Percentiles rank a stretch among this genome's conserved stretches.
Evolutionary conservation across 2,888 invertebrate species (phyloP).

Genomic region (Brachylomia viminalis): DNA sequence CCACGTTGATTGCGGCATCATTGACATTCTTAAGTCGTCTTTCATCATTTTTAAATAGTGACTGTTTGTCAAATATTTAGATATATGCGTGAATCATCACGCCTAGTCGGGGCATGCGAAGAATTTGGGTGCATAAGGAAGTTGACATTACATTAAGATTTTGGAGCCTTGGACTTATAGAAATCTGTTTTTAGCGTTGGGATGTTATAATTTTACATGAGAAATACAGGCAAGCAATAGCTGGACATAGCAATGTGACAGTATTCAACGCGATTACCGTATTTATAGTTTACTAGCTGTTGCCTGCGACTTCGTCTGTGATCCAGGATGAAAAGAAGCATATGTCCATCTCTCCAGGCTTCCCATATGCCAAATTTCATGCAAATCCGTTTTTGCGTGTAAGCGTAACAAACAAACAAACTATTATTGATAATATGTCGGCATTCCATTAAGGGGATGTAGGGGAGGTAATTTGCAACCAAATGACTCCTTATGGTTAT

Average conservation of each 20-base stretch:
- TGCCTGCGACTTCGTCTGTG: too few relatives aligned
- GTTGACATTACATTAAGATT: constrained; percentile 57
- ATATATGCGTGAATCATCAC: constrained; percentile 50
- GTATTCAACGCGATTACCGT: constrained; percentile 27
- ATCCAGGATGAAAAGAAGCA: too few relatives aligned
- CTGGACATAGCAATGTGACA: constrained; percentile 23
- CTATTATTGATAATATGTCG: too few relatives aligned
- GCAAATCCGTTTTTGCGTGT: too few relatives aligned
- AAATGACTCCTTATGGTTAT: too few relatives aligned
- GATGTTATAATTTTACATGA: constrained; percentile 45
- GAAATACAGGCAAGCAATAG: constrained; percentile 24
- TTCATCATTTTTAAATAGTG: neutral
- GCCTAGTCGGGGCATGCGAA: constrained; percentile 42
- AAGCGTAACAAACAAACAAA: too few relatives aligned
- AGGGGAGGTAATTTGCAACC: too few relatives aligned
- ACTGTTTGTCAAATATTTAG: constrained; percentile 22
- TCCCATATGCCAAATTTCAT: too few relatives aligned
- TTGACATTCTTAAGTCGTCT: too few relatives aligned
- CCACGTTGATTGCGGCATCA: too few relatives aligned
- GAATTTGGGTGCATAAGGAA: constrained; percentile 63
- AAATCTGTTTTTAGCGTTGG: constrained; percentile 35
- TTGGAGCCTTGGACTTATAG: constrained; percentile 43
- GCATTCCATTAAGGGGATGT: too few relatives aligned
- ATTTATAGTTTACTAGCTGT: constrained; percentile 31
- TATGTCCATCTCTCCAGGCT: too few relatives aligned